A percentile compares a stretch with the other conserved stretches of the same genome.
These are phyloP conservation scores for Notechis scutatus DNA, from an alignment of 2,113 vertebrate species.

Conservation along the genomic window DNA sequence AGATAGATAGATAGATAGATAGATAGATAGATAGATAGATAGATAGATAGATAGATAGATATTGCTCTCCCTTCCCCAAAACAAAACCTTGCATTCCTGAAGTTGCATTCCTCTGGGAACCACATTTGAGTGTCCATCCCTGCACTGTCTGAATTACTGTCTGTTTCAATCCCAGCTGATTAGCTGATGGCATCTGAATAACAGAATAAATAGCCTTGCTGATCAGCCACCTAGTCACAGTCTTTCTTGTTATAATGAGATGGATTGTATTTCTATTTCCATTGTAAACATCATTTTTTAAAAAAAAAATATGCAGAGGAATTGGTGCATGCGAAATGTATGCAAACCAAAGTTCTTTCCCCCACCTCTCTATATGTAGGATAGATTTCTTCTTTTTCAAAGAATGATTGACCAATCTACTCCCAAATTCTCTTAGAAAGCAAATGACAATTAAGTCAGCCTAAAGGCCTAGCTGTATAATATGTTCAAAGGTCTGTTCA, in stretches of 20 bases:
- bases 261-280: not conserved
- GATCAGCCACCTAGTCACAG: not conserved
- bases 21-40: too few relatives aligned
- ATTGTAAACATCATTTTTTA: not conserved
- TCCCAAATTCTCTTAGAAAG: not conserved
- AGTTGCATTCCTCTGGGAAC: not conserved
- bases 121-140: not conserved
- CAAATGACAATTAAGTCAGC: not conserved
- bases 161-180: not conserved
- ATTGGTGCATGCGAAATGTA: not conserved
- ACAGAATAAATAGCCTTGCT: not conserved
- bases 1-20: too few relatives aligned
- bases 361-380: not conserved
- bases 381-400: not conserved
- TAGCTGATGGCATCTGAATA: not conserved
- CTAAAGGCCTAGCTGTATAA: not conserved
- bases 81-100: not conserved
- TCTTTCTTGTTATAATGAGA: not conserved
- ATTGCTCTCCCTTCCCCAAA: too few relatives aligned
- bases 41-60: too few relatives aligned
- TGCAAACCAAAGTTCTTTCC: not conserved
- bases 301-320: not conserved
- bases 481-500: not conserved
- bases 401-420: not conserved
- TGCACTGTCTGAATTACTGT: not conserved